A percentile compares a stretch with the other conserved stretches of the same genome.
These are phyloP conservation scores for Odontomachus brunneus DNA, from an alignment of 1,140 invertebrate genomes.

Conservation along the genomic window DNA sequence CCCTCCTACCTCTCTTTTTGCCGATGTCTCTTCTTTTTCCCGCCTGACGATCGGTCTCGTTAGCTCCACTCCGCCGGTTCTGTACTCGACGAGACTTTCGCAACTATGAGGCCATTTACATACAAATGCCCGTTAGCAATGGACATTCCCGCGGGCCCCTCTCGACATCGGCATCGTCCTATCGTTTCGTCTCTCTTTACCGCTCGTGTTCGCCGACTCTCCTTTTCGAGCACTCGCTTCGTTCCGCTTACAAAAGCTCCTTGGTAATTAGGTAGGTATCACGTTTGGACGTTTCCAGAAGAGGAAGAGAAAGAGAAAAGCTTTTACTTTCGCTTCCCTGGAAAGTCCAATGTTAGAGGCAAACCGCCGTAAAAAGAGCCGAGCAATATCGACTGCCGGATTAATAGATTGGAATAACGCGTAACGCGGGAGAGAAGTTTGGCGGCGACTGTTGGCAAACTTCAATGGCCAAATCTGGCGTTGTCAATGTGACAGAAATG, in stretches of 20 bases:
- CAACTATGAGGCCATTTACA: conserved; percentile 73
- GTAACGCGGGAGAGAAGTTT: conserved; percentile 26
- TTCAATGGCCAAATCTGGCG: too few relatives aligned
- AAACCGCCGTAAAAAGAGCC: conserved; percentile 57
- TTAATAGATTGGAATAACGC: conserved; percentile 55
- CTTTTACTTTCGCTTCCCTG: conserved; percentile 50
- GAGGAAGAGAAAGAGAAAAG: not conserved
- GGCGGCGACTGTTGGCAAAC: not conserved
- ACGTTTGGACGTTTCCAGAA: conserved; percentile 60
- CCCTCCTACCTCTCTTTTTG: conserved; percentile 45
- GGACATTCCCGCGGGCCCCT: conserved; percentile 70
- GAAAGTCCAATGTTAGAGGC: conserved; percentile 17
- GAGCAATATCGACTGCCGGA: conserved; percentile 39
- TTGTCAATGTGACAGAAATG: not conserved
- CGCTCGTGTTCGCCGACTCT: not conserved
- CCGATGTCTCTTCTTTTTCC: conserved; percentile 61
- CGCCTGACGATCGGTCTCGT: conserved; percentile 72
- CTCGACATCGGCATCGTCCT: conserved; percentile 67
- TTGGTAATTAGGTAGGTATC: conserved; percentile 75
- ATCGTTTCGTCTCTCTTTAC: conserved; percentile 23
- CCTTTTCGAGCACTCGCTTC: conserved; percentile 61
- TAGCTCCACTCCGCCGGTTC: conserved; percentile 62
- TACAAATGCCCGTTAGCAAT: conserved; percentile 73
- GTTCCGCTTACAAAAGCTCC: conserved; percentile 73
- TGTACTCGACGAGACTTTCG: conserved; percentile 62